Evolutionary conservation across 2,113 vertebrate genomes (phyloP), one percentile per base, ranked within the genome.

Genomic region (Dicrurus megarhynchus): DNA sequence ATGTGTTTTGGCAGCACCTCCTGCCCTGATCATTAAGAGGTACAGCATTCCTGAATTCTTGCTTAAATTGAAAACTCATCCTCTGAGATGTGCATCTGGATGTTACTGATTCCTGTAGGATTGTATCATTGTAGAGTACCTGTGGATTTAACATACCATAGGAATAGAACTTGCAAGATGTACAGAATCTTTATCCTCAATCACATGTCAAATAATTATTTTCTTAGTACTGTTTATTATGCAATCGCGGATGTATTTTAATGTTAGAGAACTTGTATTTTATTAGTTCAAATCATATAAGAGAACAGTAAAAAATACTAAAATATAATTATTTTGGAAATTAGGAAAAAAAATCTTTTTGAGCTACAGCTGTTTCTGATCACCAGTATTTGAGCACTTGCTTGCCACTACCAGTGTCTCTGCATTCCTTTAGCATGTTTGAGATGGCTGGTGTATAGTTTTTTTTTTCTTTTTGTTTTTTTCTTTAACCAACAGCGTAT

Each of bases 151-250:
- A 71, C 27, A 61, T 85, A 75, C 85, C 94, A 53, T 41, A 89
- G 84, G 65, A 95, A 41, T 79, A 94, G 78, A 83, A 89, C 78
- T 90, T 85, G 28, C 50, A 94, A 96, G 93, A 30, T 30, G 23
- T 91, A 92, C 71, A 93, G 89, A 95, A 78, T 33, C 77, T 91
- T 79, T 96, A 89, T 89, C 84, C 28, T 50, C 68, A 63, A 81
- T 95, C 89, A 77, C 35, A 53, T 93, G 89, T 94, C 94, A 98
- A 95, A 80, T 95, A 96, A 95, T 95, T 96, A 87, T 96, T 95
- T 96, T 96, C 95, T 96, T 97, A 96, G 93, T 95, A 90, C 92
- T 87, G 97, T 96, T 96, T 97, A 85, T 87, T 80, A 95, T 50
- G 53, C 92, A 69, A 77, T 95, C 71, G 92, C 3, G 1, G 56